phyloP scores from a whole-genome alignment of 1,140 invertebrate species.

The Drosophila tsacasi region DNA sequence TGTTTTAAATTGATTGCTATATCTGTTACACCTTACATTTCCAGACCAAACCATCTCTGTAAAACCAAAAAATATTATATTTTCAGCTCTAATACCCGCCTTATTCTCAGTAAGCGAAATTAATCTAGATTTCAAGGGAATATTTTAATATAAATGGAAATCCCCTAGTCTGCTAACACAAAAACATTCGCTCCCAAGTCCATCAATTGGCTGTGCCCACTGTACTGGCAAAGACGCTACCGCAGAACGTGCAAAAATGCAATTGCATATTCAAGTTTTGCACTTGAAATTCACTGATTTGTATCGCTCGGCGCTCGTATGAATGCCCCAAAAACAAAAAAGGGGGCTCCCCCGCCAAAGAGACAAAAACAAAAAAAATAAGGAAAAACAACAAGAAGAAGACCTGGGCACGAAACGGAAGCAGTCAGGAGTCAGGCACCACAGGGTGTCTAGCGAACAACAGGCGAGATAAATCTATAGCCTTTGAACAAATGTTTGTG shows the following conservation, averaged over 20 bases:
- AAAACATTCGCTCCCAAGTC: slow-evolving; percentile 5
- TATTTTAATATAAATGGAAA: slow-evolving; percentile 66
- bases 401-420: slow-evolving; percentile 61
- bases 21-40: background rate
- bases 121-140: slow-evolving; percentile 35
- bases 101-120: slow-evolving; percentile 34
- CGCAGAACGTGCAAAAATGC: slow-evolving; percentile 61
- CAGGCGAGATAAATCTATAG: slow-evolving; percentile 78
- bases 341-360: slow-evolving; percentile 9
- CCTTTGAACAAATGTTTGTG: slow-evolving; percentile 82
- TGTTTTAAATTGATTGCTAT: background rate
- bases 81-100: background rate
- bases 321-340: slow-evolving; percentile 53
- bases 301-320: slow-evolving; percentile 70
- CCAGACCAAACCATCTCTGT: background rate
- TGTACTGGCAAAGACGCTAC: slow-evolving; percentile 34
- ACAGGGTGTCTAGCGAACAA: slow-evolving; percentile 76
- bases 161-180: background rate
- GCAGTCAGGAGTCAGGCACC: slow-evolving; percentile 60
- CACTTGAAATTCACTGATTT: slow-evolving; percentile 82
- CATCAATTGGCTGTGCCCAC: slow-evolving; percentile 25
- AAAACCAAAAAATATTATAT: background rate
- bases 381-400: background rate
- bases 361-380: background rate
- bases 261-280: slow-evolving; percentile 83